A percentile compares a stretch with the other conserved stretches of the same genome.
phyloP scores from a whole-genome alignment of 2,797 vertebrate species.

The Miichthys miiuy region DNA sequence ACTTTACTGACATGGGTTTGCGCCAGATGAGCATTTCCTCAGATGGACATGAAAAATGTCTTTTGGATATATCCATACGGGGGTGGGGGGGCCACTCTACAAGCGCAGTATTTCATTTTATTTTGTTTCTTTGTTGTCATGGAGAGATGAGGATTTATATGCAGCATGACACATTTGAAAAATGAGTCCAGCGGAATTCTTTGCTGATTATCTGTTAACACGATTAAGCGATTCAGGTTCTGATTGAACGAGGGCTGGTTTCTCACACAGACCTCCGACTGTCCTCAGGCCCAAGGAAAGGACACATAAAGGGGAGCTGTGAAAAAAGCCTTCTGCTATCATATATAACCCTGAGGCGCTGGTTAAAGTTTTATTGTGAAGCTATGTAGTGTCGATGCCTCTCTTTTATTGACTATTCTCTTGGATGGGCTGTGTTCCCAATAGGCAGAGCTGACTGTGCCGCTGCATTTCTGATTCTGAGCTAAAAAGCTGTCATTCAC shows the following conservation, averaged over 20 bases:
- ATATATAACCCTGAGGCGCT: constrained; percentile 60
- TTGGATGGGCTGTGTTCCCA: constrained; percentile 61
- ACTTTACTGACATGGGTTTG: background rate
- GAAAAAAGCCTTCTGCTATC: constrained; percentile 51
- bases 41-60: constrained; percentile 25
- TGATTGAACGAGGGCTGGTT: constrained; percentile 48
- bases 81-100: background rate
- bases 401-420: constrained; percentile 67
- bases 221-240: constrained; percentile 44
- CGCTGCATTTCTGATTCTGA: constrained; percentile 43
- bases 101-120: constrained; percentile 29
- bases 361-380: constrained; percentile 74
- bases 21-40: constrained; percentile 17
- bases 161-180: constrained; percentile 42
- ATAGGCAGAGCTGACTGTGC: constrained; percentile 37
- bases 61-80: constrained; percentile 12
- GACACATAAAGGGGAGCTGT: constrained; percentile 55
- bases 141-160: constrained; percentile 30
- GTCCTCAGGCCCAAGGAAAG: constrained; percentile 52
- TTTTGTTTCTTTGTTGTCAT: constrained; percentile 31
- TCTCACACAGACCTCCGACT: constrained; percentile 42
- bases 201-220: constrained; percentile 45
- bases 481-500: constrained; percentile 37
- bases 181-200: constrained; percentile 34
- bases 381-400: constrained; percentile 57